Conservation (phyloP, 1,140 invertebrate species). For the Maconellicoccus hirsutus region DNA sequence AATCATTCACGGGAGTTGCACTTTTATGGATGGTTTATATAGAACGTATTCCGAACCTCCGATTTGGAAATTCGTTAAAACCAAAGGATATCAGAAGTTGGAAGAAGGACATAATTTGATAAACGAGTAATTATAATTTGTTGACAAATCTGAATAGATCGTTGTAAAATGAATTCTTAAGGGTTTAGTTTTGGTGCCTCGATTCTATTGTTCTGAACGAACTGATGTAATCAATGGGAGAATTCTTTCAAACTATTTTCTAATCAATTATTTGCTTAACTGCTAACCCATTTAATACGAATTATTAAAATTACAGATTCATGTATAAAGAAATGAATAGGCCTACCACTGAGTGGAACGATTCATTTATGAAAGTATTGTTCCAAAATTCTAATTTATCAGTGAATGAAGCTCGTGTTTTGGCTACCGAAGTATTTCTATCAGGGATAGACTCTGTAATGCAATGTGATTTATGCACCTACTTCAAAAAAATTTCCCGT, state of each 20-base stretch:
- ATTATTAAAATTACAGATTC: neutral
- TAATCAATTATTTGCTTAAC: too few relatives aligned
- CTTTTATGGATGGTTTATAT: constrained; percentile 37
- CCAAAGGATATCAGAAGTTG: constrained; percentile 34
- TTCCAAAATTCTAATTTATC: constrained; percentile 32
- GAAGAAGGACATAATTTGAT: constrained; percentile 33
- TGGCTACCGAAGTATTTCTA: constrained; percentile 35
- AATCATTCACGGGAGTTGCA: constrained; percentile 33
- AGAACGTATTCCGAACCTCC: constrained; percentile 34
- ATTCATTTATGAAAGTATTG: constrained; percentile 32
- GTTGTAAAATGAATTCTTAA: neutral
- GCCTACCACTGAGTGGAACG: constrained; percentile 23
- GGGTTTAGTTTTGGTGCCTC: too few relatives aligned
- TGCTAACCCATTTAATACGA: too few relatives aligned
- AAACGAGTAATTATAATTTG: constrained; percentile 28
- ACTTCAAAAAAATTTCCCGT: neutral
- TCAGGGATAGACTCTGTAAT: constrained; percentile 35
- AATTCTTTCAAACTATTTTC: too few relatives aligned
- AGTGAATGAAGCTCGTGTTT: constrained; percentile 32
- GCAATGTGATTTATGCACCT: neutral
- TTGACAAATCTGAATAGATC: neutral
- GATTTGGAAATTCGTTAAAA: constrained; percentile 35
- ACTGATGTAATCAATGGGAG: too few relatives aligned
- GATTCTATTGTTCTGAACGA: too few relatives aligned
- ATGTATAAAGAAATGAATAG: constrained; percentile 26